phyloP scores from a whole-genome alignment of 1,140 invertebrate species.

The Bombus confusus region DNA sequence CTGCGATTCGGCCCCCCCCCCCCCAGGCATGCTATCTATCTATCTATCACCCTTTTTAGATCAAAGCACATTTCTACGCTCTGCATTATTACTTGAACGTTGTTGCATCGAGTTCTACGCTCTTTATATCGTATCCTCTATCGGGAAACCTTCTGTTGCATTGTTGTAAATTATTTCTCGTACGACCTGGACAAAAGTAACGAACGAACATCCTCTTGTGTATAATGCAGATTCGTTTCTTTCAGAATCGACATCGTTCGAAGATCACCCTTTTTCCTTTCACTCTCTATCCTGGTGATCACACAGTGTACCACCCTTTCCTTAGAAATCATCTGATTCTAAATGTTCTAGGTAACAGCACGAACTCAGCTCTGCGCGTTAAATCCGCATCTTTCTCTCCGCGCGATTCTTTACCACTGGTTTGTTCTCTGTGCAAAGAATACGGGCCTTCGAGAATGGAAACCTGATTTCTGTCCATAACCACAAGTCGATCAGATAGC shows the following conservation, averaged over 20 bases:
- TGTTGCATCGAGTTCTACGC: constrained; percentile 44
- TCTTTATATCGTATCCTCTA: neutral
- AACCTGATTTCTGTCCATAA: constrained; percentile 59
- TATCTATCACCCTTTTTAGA: neutral
- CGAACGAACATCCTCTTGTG: neutral
- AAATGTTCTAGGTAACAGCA: constrained; percentile 65
- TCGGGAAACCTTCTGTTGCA: neutral
- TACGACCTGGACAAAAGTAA: neutral
- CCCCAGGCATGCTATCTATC: constrained; percentile 60
- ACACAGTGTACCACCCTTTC: neutral
- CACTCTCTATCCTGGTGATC: too few relatives aligned
- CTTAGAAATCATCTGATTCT: constrained; percentile 41
- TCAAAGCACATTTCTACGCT: constrained; percentile 35
- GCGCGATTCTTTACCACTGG: constrained; percentile 3
- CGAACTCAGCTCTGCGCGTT: constrained; percentile 50
- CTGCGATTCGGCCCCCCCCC: constrained; percentile 60
- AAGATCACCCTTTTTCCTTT: neutral
- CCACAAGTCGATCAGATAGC: constrained; percentile 47
- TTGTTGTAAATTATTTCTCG: neutral
- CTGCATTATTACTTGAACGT: constrained; percentile 40
- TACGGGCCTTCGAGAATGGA: constrained; percentile 75
- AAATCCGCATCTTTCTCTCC: constrained; percentile 29
- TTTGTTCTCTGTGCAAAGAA: constrained; percentile 76
- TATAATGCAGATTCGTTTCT: constrained; percentile 41
- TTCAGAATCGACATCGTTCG: constrained; percentile 27